phyloP scores from a whole-genome alignment of 35 echinoderm and acorn worm genomes.

The Eucidaris tribuloides region DNA sequence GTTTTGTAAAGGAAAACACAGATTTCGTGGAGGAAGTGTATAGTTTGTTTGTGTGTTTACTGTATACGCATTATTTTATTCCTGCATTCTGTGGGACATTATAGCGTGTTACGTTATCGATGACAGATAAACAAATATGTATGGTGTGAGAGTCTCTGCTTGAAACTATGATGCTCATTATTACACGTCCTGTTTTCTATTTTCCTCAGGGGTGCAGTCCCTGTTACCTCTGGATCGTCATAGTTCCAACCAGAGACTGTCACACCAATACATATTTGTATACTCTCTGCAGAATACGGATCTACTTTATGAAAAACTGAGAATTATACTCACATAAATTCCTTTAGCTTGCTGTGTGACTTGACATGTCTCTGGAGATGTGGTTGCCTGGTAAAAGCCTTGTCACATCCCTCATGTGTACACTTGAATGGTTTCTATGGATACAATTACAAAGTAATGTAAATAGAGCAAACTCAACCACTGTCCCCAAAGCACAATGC shows the following conservation, averaged over 20 bases:
- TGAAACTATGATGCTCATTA: background rate
- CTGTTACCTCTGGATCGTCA: background rate
- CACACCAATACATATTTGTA: background rate
- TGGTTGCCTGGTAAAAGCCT: constrained; percentile 34
- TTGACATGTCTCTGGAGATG: constrained; percentile 58
- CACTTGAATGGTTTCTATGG: constrained; percentile 46
- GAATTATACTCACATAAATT: constrained; percentile 39
- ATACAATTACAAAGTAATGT: no score
- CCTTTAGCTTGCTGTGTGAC: constrained; percentile 32
- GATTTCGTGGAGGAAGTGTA: no score
- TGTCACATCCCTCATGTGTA: constrained; percentile 40
- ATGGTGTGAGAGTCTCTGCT: background rate
- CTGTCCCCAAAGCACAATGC: no score
- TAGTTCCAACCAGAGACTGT: background rate
- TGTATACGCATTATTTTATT: no score
- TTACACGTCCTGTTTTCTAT: background rate
- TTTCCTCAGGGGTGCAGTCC: no score
- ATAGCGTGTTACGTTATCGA: no score
- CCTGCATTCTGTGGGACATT: no score
- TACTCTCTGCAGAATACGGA: background rate
- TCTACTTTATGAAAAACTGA: background rate
- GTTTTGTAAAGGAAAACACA: no score
- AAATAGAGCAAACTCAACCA: no score
- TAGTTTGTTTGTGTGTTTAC: no score
- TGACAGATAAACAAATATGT: no score